Percentiles rank a stretch among this genome's conserved stretches.
Evolutionary conservation across 2,113 vertebrate species (phyloP).

Genomic region (Hymenochirus boettgeri): DNA sequence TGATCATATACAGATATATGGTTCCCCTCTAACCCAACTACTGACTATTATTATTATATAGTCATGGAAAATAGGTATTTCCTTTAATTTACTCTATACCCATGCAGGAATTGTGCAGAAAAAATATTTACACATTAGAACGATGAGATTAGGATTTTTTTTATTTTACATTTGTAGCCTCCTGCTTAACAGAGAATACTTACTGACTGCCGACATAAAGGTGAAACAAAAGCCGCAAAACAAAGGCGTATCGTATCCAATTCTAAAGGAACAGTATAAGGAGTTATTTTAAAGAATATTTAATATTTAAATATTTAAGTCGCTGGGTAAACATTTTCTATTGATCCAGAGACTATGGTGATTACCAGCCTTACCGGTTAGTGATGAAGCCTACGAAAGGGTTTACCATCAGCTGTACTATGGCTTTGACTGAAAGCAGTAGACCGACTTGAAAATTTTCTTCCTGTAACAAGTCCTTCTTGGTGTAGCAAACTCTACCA

Average conservation of each 20-base stretch:
- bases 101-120: too few species aligned
- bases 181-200: too few species aligned
- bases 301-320: too few species aligned
- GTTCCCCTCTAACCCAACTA: too few species aligned
- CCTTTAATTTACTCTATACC: too few species aligned
- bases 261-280: slow-evolving; percentile 54
- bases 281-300: too few species aligned
- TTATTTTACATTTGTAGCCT: too few species aligned
- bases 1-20: too few species aligned
- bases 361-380: slow-evolving; percentile 64
- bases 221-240: slow-evolving; percentile 86
- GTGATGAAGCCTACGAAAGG: slow-evolving; percentile 80
- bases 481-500: slow-evolving; percentile 61
- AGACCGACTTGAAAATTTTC: slow-evolving; percentile 78
- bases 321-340: neutral
- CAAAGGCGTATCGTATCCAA: slow-evolving; percentile 89
- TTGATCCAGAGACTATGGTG: neutral
- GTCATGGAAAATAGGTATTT: too few species aligned
- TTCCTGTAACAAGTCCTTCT: slow-evolving; percentile 61
- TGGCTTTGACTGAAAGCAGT: slow-evolving; percentile 86
- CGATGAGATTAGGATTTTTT: too few species aligned
- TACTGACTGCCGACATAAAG: slow-evolving; percentile 86
- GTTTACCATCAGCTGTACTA: slow-evolving; percentile 82
- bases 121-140: too few species aligned
- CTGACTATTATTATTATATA: too few species aligned